Evolutionary conservation across 2,113 vertebrate species (phyloP).

Genomic region (Todiramphus saurophagus): DNA sequence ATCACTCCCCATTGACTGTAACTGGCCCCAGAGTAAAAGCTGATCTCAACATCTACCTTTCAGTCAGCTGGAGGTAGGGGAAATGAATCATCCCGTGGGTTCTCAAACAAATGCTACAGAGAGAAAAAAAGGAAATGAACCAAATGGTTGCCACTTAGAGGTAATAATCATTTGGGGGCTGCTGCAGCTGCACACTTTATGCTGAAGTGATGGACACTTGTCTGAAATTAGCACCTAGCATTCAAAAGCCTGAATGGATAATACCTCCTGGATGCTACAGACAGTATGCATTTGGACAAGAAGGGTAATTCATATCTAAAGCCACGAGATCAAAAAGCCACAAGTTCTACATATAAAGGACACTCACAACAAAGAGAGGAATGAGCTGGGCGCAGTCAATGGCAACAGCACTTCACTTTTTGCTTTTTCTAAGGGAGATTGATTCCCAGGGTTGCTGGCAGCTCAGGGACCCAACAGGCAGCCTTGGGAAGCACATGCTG

Average conservation of each 20-base stretch:
- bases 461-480: not conserved
- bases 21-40: not conserved
- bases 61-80: not conserved
- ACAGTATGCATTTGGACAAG: not conserved
- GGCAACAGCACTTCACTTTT: not conserved
- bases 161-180: not conserved
- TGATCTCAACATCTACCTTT: not conserved
- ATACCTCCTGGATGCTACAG: not conserved
- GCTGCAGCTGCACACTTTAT: constrained; percentile 30
- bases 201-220: not conserved
- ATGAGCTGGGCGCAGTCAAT: not conserved
- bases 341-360: not conserved
- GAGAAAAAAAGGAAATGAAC: not conserved
- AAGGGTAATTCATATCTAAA: not conserved
- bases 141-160: not conserved
- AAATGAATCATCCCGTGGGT: not conserved
- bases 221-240: constrained; percentile 5
- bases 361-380: not conserved
- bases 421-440: not conserved
- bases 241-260: not conserved
- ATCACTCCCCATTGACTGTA: not conserved
- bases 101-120: not conserved
- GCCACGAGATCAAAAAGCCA: not conserved
- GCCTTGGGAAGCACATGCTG: fast-evolving
- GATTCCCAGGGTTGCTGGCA: not conserved